Conservation (phyloP, 2,888 invertebrate genomes). For the Drosophila tripunctata region DNA sequence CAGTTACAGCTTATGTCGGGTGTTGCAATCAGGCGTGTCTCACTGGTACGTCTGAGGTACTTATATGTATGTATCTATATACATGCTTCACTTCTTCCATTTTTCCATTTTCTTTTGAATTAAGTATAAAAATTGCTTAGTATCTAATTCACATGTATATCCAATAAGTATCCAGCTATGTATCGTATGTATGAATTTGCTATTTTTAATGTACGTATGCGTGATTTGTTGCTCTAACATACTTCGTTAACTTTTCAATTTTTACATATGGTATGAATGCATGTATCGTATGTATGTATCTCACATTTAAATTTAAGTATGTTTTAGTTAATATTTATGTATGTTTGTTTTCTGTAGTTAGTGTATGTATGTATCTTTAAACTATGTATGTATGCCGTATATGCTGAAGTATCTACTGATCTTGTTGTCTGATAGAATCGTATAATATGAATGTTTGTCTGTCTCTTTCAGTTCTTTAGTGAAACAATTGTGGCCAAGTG, state of each 20-base stretch:
- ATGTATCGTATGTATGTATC: conserved; percentile 25
- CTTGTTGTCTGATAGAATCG: conserved; percentile 20
- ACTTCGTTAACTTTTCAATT: conserved; percentile 41
- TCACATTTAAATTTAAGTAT: conserved; percentile 33
- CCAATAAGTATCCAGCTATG: conserved; percentile 28
- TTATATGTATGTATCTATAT: conserved; percentile 44
- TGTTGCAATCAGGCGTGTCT: conserved; percentile 61
- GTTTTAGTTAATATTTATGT: conserved; percentile 17
- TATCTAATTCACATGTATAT: conserved; percentile 49
- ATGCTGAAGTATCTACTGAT: conserved; percentile 17
- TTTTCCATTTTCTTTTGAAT: conserved; percentile 4
- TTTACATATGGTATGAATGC: conserved; percentile 26
- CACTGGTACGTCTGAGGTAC: conserved; percentile 53
- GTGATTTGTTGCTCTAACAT: conserved; percentile 21
- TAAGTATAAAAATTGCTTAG: conserved; percentile 49
- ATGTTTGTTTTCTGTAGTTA: conserved; percentile 22
- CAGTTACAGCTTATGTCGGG: conserved; percentile 20
- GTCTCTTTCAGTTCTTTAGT: conserved; percentile 16
- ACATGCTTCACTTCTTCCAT: conserved; percentile 6
- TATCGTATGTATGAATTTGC: conserved; percentile 14
- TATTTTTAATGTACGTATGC: conserved; percentile 11
- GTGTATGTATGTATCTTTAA: conserved; percentile 5
- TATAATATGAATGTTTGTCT: conserved; percentile 36
- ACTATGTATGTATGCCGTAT: conserved; percentile 17
- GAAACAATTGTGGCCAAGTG: conserved; percentile 7